Percentiles rank a stretch among this genome's conserved stretches.
Conservation (phyloP, 1,140 invertebrate genomes). For the Limonius californicus region DNA sequence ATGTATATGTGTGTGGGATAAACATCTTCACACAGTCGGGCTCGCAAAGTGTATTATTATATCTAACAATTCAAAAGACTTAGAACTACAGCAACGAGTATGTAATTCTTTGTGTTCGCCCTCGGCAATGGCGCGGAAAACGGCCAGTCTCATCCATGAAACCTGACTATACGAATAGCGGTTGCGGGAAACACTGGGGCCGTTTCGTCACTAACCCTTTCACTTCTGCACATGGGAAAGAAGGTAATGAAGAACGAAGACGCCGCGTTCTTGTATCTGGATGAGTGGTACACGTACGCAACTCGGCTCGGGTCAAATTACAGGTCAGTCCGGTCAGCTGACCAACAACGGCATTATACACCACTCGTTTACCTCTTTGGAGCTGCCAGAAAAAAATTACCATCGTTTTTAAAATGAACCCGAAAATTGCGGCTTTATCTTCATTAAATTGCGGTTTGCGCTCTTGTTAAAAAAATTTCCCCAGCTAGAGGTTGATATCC, state of each 20-base stretch:
- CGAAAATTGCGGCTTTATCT: not conserved
- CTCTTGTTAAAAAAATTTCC: not conserved
- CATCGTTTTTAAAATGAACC: not conserved
- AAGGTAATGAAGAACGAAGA: not conserved
- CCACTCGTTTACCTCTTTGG: conserved; percentile 8
- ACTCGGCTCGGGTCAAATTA: conserved; percentile 7
- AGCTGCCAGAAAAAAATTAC: conserved; percentile 3
- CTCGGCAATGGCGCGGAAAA: conserved; percentile 14
- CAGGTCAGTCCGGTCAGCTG: conserved; percentile 10
- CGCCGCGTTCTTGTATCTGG: not conserved
- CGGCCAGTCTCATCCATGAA: conserved; percentile 13
- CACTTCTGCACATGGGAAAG: not conserved
- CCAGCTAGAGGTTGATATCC: not conserved
- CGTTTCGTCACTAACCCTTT: not conserved
- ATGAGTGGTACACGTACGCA: conserved; percentile 9
- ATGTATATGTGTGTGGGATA: not conserved
- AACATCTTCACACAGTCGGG: conserved; percentile 8
- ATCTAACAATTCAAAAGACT: conserved; percentile 7
- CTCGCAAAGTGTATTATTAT: conserved; percentile 4
- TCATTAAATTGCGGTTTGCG: not conserved
- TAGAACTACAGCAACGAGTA: conserved; percentile 6
- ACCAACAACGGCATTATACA: not conserved
- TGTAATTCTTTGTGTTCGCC: conserved; percentile 13
- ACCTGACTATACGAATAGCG: not conserved
- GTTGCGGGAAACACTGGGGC: not conserved